These are phyloP conservation scores for Aleiodes alternator DNA, from an alignment of 2,888 invertebrate species.

Conservation along the genomic window DNA sequence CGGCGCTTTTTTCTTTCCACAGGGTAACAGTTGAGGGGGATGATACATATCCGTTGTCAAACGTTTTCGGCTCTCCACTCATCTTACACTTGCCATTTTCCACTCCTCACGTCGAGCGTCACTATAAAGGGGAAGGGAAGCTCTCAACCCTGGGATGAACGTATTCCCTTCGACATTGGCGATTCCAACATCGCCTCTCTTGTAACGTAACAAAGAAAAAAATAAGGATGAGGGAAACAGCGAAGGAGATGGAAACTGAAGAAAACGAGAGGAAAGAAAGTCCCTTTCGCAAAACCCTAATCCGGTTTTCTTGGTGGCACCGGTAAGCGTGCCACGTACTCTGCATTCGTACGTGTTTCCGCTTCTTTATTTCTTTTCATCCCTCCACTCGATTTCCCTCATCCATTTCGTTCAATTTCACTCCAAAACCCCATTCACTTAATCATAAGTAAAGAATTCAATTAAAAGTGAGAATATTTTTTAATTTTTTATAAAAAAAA, in stretches of 20 bases:
- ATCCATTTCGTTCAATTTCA: slow-evolving; percentile 35
- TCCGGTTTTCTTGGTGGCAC: slow-evolving; percentile 47
- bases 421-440: background rate
- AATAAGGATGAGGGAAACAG: slow-evolving; percentile 18
- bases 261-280: slow-evolving; percentile 29
- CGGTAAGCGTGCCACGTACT: slow-evolving; percentile 45
- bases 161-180: slow-evolving; percentile 23
- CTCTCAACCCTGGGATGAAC: slow-evolving; percentile 11
- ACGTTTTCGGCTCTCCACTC: slow-evolving; percentile 38
- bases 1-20: background rate
- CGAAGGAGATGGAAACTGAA: slow-evolving; percentile 34
- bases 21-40: slow-evolving; percentile 27
- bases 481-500: background rate
- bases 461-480: background rate
- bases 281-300: slow-evolving; percentile 44
- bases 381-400: slow-evolving; percentile 36
- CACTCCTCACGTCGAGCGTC: slow-evolving; percentile 26
- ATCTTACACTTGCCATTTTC: slow-evolving; percentile 38
- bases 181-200: slow-evolving; percentile 44
- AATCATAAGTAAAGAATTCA: slow-evolving; percentile 15
- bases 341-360: slow-evolving; percentile 42
- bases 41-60: slow-evolving; percentile 48
- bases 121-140: slow-evolving; percentile 17
- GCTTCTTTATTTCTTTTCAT: slow-evolving; percentile 20
- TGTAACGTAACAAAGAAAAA: background rate